These are phyloP conservation scores for Perccottus glenii DNA, from an alignment of 2,113 vertebrate genomes.

Conservation along the genomic window DNA sequence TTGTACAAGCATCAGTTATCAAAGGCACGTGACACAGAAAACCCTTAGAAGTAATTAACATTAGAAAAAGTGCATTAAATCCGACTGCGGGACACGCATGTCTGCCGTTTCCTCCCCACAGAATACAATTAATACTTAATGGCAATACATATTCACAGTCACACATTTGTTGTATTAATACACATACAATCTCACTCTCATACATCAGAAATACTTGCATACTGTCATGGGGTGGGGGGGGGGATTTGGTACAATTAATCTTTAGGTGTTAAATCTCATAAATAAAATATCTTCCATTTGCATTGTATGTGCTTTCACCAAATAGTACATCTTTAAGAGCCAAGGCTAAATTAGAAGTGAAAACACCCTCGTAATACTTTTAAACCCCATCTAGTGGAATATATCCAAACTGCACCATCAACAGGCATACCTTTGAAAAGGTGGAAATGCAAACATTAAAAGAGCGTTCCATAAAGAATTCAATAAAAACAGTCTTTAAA, in stretches of 20 bases:
- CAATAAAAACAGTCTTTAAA: slow-evolving; percentile 5
- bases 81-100: slow-evolving; percentile 14
- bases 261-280: slow-evolving; percentile 32
- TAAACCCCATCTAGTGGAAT: slow-evolving; percentile 46
- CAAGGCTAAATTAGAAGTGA: slow-evolving; percentile 12
- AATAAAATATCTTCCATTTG: slow-evolving; percentile 60
- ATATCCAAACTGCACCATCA: background rate
- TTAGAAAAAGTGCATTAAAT: slow-evolving; percentile 66
- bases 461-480: slow-evolving; percentile 24
- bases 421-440: background rate
- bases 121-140: slow-evolving; percentile 71
- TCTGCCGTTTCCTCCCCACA: slow-evolving; percentile 10
- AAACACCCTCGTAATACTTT: slow-evolving; percentile 21
- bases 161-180: slow-evolving; percentile 34
- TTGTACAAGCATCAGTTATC: slow-evolving; percentile 8
- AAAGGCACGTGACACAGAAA: slow-evolving; percentile 23
- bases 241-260: slow-evolving; percentile 65
- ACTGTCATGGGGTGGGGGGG: slow-evolving; percentile 5
- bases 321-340: slow-evolving; percentile 26
- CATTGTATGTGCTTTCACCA: slow-evolving; percentile 75
- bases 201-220: slow-evolving; percentile 27
- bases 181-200: slow-evolving; percentile 14
- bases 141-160: slow-evolving; percentile 51
- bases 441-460: slow-evolving; percentile 10
- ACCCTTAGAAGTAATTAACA: slow-evolving; percentile 36